A percentile compares a stretch with the other conserved stretches of the same genome.
Evolutionary conservation across 2,797 vertebrate species (phyloP).

Genomic region (Hapalemur alaotrensis): DNA sequence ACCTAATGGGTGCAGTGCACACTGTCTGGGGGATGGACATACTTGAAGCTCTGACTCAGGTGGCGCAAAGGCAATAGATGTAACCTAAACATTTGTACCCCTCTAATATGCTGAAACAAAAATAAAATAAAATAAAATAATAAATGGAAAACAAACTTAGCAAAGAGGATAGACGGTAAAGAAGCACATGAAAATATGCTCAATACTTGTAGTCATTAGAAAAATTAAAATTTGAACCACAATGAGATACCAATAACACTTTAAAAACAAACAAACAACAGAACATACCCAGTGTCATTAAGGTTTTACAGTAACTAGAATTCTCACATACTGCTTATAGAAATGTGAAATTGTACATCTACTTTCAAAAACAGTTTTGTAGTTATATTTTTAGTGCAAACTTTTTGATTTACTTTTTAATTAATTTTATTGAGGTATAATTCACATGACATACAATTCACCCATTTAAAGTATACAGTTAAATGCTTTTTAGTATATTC

Average conservation of each 20-base stretch:
- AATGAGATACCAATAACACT: neutral
- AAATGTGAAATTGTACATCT: neutral
- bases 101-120: too few species aligned
- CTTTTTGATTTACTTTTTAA: neutral
- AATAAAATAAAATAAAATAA: neutral
- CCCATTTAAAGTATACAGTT: neutral
- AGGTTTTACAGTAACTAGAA: neutral
- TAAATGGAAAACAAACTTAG: neutral
- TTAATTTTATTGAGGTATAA: neutral
- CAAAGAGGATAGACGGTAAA: neutral
- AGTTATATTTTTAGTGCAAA: neutral
- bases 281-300: neutral
- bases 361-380: neutral
- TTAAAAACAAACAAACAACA: neutral
- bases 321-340: neutral
- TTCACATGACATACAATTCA: neutral
- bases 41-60: too few species aligned
- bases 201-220: neutral
- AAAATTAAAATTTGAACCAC: neutral
- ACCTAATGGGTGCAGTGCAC: too few species aligned
- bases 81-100: too few species aligned
- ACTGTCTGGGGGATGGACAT: too few species aligned
- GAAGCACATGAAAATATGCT: neutral
- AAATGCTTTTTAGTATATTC: neutral
- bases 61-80: too few species aligned